Conservation (phyloP, 2,113 vertebrate species). For the Serilophus lunatus region DNA sequence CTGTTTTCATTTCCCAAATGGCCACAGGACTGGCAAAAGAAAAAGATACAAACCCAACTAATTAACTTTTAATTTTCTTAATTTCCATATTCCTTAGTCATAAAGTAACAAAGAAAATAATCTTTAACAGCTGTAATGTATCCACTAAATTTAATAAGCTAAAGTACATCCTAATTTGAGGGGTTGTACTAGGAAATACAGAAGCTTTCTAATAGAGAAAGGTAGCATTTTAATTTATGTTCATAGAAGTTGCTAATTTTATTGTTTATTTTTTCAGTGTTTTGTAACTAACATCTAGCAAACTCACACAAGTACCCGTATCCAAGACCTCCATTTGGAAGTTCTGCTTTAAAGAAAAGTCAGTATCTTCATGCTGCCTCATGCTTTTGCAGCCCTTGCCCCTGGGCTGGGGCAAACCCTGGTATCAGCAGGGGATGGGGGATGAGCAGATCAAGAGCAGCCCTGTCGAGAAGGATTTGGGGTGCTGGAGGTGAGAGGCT, state of each 20-base stretch:
- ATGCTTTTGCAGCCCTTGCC: not conserved
- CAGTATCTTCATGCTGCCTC: not conserved
- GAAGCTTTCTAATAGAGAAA: not conserved
- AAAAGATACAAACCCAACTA: not conserved
- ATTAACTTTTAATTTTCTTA: not conserved
- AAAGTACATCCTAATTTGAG: not conserved
- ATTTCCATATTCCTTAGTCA: not conserved
- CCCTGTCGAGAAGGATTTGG: not conserved
- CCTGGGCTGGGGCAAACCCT: not conserved
- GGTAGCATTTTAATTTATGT: not conserved
- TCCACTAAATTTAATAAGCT: not conserved
- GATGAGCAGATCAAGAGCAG: not conserved
- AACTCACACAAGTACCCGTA: not conserved
- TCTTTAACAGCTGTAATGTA: not conserved
- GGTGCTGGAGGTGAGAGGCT: not conserved
- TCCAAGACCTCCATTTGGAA: not conserved
- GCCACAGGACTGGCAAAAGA: not conserved
- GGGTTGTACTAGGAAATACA: not conserved
- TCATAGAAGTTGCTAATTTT: not conserved
- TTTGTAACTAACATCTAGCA: not conserved
- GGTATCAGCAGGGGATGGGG: not conserved
- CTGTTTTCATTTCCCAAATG: not conserved
- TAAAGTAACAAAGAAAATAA: not conserved
- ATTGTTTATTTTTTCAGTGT: not conserved
- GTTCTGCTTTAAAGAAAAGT: not conserved